Conservation (phyloP, 2,888 invertebrate species). For the Eristalis arbustorum region DNA sequence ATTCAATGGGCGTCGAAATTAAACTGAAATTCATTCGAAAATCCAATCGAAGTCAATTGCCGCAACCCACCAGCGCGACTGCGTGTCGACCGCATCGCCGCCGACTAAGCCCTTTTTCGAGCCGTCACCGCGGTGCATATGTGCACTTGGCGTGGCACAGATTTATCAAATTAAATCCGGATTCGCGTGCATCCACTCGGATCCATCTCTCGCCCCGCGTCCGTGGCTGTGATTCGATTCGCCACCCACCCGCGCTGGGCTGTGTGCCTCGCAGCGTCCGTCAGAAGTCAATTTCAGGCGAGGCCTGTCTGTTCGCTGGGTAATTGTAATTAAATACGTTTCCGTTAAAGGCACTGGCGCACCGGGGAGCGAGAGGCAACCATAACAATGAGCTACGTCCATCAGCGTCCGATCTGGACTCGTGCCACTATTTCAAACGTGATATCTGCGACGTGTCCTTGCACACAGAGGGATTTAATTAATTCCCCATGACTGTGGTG, state of each 20-base stretch:
- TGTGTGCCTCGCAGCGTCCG: neutral
- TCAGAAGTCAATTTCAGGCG: slow-evolving; percentile 6
- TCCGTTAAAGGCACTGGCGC: neutral
- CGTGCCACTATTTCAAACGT: neutral
- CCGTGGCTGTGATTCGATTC: too few species aligned
- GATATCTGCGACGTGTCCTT: slow-evolving; percentile 21
- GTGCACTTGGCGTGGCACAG: neutral
- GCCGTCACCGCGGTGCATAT: neutral
- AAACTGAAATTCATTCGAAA: too few species aligned
- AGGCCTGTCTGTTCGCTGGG: neutral
- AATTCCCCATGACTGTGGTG: slow-evolving; percentile 17
- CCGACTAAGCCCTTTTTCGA: neutral
- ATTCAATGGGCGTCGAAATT: too few species aligned
- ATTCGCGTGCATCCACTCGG: neutral
- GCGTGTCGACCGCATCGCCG: neutral
- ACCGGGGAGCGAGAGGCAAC: neutral
- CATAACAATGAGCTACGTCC: slow-evolving; percentile 19
- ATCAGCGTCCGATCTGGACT: neutral
- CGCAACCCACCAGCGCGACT: neutral
- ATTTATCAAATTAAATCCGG: slow-evolving; percentile 10
- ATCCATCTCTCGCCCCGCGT: neutral
- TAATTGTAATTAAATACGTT: slow-evolving; percentile 20
- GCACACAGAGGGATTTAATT: slow-evolving; percentile 48
- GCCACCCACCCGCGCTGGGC: neutral
- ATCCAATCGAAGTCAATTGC: too few species aligned